Evolutionary conservation across 2,888 invertebrate genomes (phyloP), one percentile per base, ranked within the genome.

Genomic region (Cephus runcator): DNA sequence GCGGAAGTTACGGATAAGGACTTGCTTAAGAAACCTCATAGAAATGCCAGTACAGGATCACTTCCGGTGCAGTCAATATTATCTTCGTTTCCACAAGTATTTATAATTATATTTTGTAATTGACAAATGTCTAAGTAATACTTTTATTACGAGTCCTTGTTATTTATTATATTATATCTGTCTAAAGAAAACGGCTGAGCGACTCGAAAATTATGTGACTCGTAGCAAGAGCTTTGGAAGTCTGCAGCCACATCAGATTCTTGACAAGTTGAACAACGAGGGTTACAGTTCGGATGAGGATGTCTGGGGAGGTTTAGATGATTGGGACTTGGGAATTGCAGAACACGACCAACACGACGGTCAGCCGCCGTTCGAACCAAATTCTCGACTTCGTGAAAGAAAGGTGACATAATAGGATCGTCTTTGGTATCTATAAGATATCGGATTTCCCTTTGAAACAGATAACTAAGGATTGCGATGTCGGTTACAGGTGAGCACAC

Each of bases 281-380:
- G 79, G 75, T 31, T 92, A 91, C 78, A 88, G 90, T 30, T 92
- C 92, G 80, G 92, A 92, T 80, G 92, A 92, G 79, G 92, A 92
- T 80, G 92, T 92, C 15, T 92, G 93, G 83, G 92, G 92, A 68
- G 92, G 91, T 73, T 85, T 92, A 76, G 92, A 93, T 84, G 93
- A 93, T 84, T 93, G 93, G 93, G 93, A 92, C 82, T 83, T 93
- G 34, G 91, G 91, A 31, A 90, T 93, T 68, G 90, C 92, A 69
- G 92, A 92, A 84, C 92, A 92, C 85, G 83, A 83, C 79, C 77
- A 80, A 82, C 81, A 83, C 81, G 83, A 82, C 76, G 81, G 80
- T 6, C 75, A 69, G 11, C 33, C 79, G 34, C 73, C 76, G 6
- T 30, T 73, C 34, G 76, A 76, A 69, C 76, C 79, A 15, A 76